Evolutionary conservation across 2,797 vertebrate species (phyloP), one percentile per base, ranked within the genome.

Genomic region (Hydrolagus colliei): DNA sequence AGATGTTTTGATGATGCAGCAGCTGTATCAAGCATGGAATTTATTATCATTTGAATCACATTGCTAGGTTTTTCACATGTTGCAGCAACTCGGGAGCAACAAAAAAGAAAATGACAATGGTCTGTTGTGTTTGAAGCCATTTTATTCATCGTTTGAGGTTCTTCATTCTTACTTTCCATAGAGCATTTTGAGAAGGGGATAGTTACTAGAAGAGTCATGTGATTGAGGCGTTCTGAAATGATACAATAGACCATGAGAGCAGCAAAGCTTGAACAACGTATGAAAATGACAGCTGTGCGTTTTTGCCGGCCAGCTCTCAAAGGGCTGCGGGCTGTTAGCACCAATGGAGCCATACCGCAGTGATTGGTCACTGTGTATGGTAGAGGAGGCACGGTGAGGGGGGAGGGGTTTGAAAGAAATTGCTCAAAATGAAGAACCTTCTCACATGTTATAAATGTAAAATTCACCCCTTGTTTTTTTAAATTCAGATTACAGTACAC

Each of bases 401-500:
- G 67, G 18, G 65, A 67, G 20, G 52, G 11, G 12, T 52, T 71
- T 84, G 41, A 71, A 41, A 71, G 10, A 67, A 2, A 80, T 20
- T 3, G 41, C 74, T 76, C 74, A 76, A 20, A 59, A 10, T 52
- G 65, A 71, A 84, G 65, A 52, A 68, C 65, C 35, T 52, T 11
- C 32, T 16, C 63, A 68, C 14, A 75, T 35, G 65, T 52, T 20
- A 71, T 14, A 63, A 71, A 84, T 63, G 79, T 35, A 71, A 35
- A 71, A 68, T 41, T 84, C 65, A 84, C 63, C 79, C 65, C 65
- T 16, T 71, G 32, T 52, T 52, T 52, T 52, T 84, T 68, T 67
- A 71, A 71, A 71, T 71, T 84, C 32, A 84, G 63, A 20, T 84
- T 84, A 63, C 65, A 84, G 65, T 71, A 84, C 79, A 84, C 16